Evolutionary conservation across 2,888 invertebrate species (phyloP), one percentile per base, ranked within the genome.

Genomic region (Syrphus vitripennis): DNA sequence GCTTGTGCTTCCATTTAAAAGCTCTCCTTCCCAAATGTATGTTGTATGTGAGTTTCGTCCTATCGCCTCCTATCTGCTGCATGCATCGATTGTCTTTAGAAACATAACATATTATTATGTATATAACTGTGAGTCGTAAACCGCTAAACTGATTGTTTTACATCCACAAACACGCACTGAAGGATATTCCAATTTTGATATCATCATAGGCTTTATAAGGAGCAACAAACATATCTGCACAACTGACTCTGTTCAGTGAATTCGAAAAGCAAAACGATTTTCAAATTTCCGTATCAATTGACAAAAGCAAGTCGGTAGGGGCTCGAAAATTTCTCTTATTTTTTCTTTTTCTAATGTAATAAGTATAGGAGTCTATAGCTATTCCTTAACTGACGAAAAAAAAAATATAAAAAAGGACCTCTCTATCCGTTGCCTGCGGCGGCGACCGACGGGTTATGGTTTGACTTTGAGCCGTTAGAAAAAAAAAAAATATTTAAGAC

Each of bases 81-180:
- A 74, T 70, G 31, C 53, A 80, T 72, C 67, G 71, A 76, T 80
- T 76, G 79, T 67, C 67, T 79, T 63, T 34, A 16, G 7, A 59
- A 37, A 31, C 70, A 80, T 21, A 53, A 45, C 16, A 34, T 48
- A 67, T 16, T 45, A 65, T 40, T 45, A 29, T 40, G 19, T 45
- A 45, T 63, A 65, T 79, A 79, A 79, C 72, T 74, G 71, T 61
- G 65, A 34, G 67, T 67, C 76, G 53, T 87, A 84, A 87, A 87
- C 80, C 82, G 69, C 65, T 83, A 87, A 83, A 83, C 86, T 87
- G 87, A 84, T 87, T 87, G 87, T 87, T 87, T 87, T 86, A 82
- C 87, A 86, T 86, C 21, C 24, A 59, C 71, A 67, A 72, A 80
- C 81, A 81, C 71, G 75, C 84, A 84, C 81, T 71, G 50, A 48